Conservation (phyloP, 2,113 vertebrate species). For the Podiceps cristatus region DNA sequence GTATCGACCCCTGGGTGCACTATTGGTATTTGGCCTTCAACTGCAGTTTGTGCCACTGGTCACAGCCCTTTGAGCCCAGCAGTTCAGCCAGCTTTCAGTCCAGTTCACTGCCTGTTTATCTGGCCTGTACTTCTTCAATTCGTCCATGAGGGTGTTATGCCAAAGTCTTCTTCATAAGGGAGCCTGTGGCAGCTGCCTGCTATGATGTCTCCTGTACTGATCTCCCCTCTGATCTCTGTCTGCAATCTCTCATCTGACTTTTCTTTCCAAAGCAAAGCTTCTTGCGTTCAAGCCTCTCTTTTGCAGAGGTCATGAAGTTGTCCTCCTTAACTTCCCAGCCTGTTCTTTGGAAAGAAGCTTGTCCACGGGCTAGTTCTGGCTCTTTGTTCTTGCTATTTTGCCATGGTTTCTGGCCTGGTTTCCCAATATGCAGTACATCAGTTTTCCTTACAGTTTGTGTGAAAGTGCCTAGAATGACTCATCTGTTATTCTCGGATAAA, state of each 20-base stretch:
- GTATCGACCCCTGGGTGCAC: neutral
- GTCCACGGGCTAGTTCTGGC: neutral
- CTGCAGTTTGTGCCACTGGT: neutral
- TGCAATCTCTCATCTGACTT: neutral
- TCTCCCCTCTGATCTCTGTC: neutral
- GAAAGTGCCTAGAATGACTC: neutral
- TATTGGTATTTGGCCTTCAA: neutral
- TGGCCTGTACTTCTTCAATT: neutral
- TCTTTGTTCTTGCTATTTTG: neutral
- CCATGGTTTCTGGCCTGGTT: neutral
- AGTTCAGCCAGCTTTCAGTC: neutral
- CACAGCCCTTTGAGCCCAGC: neutral
- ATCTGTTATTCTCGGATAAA: neutral
- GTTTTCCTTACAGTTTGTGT: neutral
- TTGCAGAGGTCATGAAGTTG: neutral
- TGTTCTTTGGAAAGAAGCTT: neutral
- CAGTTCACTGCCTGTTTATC: neutral
- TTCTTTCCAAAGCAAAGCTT: neutral
- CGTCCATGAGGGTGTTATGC: neutral
- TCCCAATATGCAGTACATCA: neutral
- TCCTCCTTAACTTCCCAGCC: neutral
- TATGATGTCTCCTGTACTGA: neutral
- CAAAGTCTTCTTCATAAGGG: neutral
- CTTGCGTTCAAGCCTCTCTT: neutral
- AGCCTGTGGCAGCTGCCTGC: neutral